Percentiles rank a stretch among this genome's conserved stretches.
These are phyloP conservation scores for Anastatus disparis DNA, from an alignment of 1,140 invertebrate genomes.

Conservation along the genomic window DNA sequence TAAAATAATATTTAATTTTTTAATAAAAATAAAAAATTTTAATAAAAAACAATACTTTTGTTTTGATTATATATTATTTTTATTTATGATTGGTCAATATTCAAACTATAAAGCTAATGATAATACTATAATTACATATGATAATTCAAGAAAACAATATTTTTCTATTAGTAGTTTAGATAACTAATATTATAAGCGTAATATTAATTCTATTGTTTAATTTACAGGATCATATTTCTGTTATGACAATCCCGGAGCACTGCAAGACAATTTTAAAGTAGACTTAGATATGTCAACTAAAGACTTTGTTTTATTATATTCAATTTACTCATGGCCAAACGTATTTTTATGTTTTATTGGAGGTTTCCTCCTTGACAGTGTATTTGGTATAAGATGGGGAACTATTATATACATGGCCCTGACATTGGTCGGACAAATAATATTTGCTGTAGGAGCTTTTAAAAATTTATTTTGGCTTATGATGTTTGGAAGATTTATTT, in stretches of 20 bases:
- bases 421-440: constrained; percentile 84
- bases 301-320: constrained; percentile 89
- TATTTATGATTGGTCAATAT: no score
- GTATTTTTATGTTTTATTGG: constrained; percentile 95
- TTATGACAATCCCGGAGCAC: constrained; percentile 94
- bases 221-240: constrained; percentile 97
- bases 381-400: constrained; percentile 93
- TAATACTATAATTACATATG: background rate
- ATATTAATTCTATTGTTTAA: constrained; percentile 35
- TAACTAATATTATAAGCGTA: no score
- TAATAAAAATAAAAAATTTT: no score
- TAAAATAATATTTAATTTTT: no score
- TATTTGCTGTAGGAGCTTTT: constrained; percentile 90
- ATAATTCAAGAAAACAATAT: background rate
- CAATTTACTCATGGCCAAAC: constrained; percentile 98
- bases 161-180: background rate
- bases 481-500: constrained; percentile 94
- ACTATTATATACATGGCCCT: constrained; percentile 89
- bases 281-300: constrained; percentile 86
- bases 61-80: no score
- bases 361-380: constrained; percentile 92
- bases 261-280: constrained; percentile 87
- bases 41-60: no score
- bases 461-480: constrained; percentile 88
- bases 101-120: no score